Evolutionary conservation across 2,113 vertebrate species (phyloP).

Genomic region (Brachyhypopomus gauderio): DNA sequence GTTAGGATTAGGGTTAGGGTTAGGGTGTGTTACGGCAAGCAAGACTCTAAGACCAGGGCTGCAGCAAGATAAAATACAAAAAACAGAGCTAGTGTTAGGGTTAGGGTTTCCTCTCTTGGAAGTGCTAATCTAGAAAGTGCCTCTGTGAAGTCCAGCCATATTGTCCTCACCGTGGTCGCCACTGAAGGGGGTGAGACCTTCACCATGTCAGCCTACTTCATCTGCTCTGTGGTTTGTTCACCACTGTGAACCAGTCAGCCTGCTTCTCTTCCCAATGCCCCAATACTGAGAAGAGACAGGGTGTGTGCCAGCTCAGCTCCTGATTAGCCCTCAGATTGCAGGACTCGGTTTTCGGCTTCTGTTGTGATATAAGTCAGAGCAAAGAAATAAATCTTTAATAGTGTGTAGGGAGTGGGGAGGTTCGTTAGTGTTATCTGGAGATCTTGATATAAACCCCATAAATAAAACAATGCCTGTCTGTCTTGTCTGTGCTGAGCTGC

Average conservation of each 20-base stretch:
- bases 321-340: slow-evolving; percentile 13
- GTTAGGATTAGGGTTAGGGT: no score
- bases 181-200: slow-evolving; percentile 29
- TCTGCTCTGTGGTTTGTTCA: slow-evolving; percentile 18
- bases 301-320: not conserved
- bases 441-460: slow-evolving; percentile 36
- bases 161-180: slow-evolving; percentile 31
- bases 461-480: slow-evolving; percentile 42
- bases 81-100: no score
- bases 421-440: slow-evolving; percentile 13
- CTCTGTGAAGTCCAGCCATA: not conserved
- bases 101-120: no score
- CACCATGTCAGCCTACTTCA: slow-evolving; percentile 4
- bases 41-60: no score
- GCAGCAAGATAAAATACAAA: no score
- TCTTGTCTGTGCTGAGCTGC: not conserved
- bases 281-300: slow-evolving; percentile 8
- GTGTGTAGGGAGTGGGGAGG: not conserved
- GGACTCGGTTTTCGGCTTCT: slow-evolving; percentile 12
- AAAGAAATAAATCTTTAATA: slow-evolving; percentile 42
- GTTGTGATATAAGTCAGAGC: slow-evolving; percentile 14
- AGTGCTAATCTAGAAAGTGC: no score
- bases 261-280: not conserved
- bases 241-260: slow-evolving; percentile 20
- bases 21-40: no score